Percentiles rank a stretch among this genome's conserved stretches.
Conservation (phyloP, 2,888 invertebrate genomes). For the Brachypalpus laphriformis region DNA sequence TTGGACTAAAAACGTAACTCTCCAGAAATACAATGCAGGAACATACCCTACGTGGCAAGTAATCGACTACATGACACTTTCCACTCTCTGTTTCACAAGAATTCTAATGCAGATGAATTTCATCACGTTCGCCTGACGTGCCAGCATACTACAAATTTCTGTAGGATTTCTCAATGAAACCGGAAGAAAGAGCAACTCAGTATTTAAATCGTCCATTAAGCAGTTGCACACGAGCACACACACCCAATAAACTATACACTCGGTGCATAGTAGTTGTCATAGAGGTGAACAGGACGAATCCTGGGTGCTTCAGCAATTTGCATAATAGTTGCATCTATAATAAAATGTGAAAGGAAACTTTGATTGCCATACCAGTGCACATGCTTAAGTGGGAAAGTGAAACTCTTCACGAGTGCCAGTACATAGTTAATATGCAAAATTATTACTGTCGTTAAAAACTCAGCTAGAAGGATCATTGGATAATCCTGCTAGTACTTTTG, state of each 20-base stretch:
- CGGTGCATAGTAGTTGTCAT: not conserved
- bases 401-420: not conserved
- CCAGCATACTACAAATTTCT: constrained; percentile 6
- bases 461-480: not conserved
- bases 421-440: not conserved
- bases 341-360: not conserved
- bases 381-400: not conserved
- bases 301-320: not conserved
- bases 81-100: constrained; percentile 7
- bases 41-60: constrained; percentile 15
- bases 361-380: not conserved
- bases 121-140: constrained; percentile 23
- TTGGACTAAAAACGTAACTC: not conserved
- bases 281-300: not conserved
- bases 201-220: constrained; percentile 58
- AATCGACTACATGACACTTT: not conserved
- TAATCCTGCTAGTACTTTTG: not conserved
- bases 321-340: constrained; percentile 27
- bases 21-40: not conserved
- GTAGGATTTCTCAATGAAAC: constrained; percentile 17
- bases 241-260: constrained; percentile 1
- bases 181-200: constrained; percentile 42
- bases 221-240: constrained; percentile 46
- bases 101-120: constrained; percentile 24
- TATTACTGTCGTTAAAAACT: not conserved